Conservation (phyloP, 2,888 invertebrate species). For the Melikaiella ostensackeni region DNA sequence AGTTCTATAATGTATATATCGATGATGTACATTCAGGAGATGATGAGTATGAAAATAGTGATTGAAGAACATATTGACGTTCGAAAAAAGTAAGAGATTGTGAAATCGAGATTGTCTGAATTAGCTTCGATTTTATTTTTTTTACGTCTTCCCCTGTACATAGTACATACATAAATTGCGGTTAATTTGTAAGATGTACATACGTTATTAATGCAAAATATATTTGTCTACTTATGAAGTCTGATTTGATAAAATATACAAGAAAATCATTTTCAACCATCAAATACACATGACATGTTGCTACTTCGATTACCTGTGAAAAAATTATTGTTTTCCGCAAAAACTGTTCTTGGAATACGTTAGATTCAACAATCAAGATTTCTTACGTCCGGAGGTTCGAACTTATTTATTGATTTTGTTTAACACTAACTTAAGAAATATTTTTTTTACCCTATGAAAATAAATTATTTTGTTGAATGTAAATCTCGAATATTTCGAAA, state of each 20-base stretch:
- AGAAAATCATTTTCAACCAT: not conserved
- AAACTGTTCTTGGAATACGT: slow-evolving; percentile 15
- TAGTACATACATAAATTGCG: slow-evolving; percentile 42
- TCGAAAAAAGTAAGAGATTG: slow-evolving; percentile 31
- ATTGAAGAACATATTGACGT: not conserved
- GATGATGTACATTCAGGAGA: slow-evolving; percentile 26
- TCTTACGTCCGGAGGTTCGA: not conserved
- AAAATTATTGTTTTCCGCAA: slow-evolving; percentile 9
- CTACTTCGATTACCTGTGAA: slow-evolving; percentile 29
- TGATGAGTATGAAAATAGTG: slow-evolving; percentile 10
- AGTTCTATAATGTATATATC: slow-evolving; percentile 38
- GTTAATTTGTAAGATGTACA: slow-evolving; percentile 43
- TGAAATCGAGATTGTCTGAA: slow-evolving; percentile 57
- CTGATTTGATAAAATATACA: slow-evolving; percentile 51
- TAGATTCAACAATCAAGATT: not conserved
- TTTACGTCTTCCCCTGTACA: slow-evolving; percentile 56
- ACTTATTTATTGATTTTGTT: slow-evolving; percentile 34
- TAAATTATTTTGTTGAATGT: slow-evolving; percentile 42
- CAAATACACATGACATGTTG: not conserved
- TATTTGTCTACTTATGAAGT: slow-evolving; percentile 50
- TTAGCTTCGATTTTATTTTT: slow-evolving; percentile 56
- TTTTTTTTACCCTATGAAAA: slow-evolving; percentile 22
- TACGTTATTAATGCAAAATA: slow-evolving; percentile 43
- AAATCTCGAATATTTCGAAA: slow-evolving; percentile 7
- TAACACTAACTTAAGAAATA: slow-evolving; percentile 11